Evolutionary conservation across 2,113 vertebrate genomes (phyloP), one percentile per base, ranked within the genome.

Genomic region (Dromas ardeola): DNA sequence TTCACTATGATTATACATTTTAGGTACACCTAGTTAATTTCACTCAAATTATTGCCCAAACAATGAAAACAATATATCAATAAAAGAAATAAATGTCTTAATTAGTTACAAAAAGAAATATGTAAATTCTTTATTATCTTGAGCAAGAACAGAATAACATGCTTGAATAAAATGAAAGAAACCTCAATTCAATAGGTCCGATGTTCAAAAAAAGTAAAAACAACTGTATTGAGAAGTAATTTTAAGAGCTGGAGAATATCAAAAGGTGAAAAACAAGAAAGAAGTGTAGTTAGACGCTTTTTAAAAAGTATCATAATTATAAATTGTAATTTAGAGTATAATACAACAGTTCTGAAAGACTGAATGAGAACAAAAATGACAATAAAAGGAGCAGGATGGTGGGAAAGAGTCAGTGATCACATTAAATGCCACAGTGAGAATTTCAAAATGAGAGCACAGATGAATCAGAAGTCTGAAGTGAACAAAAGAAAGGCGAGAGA

Each of bases 371-470:
- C 9, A 55, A 72, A 83, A 89, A 63, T 5, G 9, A 56, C 34
- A 84, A 61, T 80, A 95, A 95, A 90, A 92, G 70, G 18, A 81
- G 27, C 17, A 65, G 26, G 30, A 61, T 73, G 56, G 43, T 95
- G 42, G 72, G 65, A 91, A 93, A 66, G 45, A 81, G 69, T 42
- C 62, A 49, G 9, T 47, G 72, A 95, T 94, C 86, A 76, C 47
- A 69, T 85, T 84, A 96, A 93, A 93, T 79, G 66, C 25, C 52
- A 82, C 55, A 55, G 50, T 63, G 36, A 89, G 84, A 87, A 82
- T 91, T 93, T 91, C 59, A 91, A 95, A 96, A 93, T 36, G 73
- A 90, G 40, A 93, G 43, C 43, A 79, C 25, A 76, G 73, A 72
- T 13, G 65, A 96, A 91, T 90, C 93, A 91, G 77, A 82, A 87